A percentile compares a stretch with the other conserved stretches of the same genome.
Evolutionary conservation across 2,113 vertebrate genomes (phyloP).

Genomic region (Dasyprocta punctata): DNA sequence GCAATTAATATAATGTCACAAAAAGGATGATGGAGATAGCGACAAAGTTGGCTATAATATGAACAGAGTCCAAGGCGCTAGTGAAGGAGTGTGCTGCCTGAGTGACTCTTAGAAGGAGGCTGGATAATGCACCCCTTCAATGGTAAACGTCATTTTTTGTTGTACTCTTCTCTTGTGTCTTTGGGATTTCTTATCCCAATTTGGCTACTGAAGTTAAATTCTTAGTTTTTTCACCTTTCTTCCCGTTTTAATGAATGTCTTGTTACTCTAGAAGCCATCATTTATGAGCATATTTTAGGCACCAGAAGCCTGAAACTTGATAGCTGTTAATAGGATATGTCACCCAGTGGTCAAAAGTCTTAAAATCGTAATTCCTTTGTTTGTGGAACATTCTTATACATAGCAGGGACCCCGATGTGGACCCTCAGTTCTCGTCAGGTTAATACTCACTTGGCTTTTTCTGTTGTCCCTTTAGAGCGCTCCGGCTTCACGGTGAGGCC

Average conservation of each 20-base stretch:
- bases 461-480: conserved; percentile 88
- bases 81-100: neutral
- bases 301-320: neutral
- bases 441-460: conserved; percentile 45
- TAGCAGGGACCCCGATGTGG: neutral
- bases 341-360: conserved; percentile 27
- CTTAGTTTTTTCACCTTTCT: conserved; percentile 14
- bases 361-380: conserved; percentile 23
- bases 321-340: neutral
- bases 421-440: neutral
- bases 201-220: conserved; percentile 48
- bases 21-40: neutral
- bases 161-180: neutral
- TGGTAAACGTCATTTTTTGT: neutral
- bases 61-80: neutral
- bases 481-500: conserved; percentile 97
- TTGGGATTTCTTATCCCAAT: neutral
- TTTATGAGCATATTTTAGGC: neutral
- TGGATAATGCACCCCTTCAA: neutral
- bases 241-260: conserved; percentile 44
- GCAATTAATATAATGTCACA: neutral
- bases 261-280: conserved; percentile 43
- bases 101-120: neutral
- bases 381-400: conserved; percentile 33
- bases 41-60: neutral